These are phyloP conservation scores for Maccullochella peelii DNA, from an alignment of 2,113 vertebrate species.

Conservation along the genomic window DNA sequence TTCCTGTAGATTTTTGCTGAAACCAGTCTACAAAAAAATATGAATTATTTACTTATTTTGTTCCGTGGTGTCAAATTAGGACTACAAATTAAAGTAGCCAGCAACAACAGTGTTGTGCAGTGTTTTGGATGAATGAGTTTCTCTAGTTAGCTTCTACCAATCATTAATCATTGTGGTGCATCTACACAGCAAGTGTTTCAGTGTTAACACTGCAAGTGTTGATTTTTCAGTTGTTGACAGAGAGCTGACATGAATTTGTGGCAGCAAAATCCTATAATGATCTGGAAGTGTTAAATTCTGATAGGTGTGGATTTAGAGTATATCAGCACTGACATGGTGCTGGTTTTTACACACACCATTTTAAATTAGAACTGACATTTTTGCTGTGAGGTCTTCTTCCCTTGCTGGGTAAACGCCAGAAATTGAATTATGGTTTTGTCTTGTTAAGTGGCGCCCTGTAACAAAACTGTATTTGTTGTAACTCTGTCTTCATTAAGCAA, in stretches of 20 bases:
- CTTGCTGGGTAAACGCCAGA: background rate
- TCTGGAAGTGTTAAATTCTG: slow-evolving; percentile 11
- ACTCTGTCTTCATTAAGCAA: slow-evolving; percentile 9
- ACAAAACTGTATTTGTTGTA: slow-evolving; percentile 5
- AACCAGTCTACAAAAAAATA: background rate
- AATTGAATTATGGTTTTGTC: background rate
- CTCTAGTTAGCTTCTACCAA: background rate
- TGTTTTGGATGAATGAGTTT: background rate
- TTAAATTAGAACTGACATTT: slow-evolving; percentile 19
- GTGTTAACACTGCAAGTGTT: background rate
- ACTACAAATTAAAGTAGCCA: background rate
- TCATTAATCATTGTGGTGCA: background rate
- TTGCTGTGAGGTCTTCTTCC: background rate
- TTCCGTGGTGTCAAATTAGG: background rate
- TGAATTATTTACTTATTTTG: background rate
- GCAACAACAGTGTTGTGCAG: background rate
- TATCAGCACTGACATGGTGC: background rate
- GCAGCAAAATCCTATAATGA: background rate
- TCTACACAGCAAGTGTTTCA: background rate
- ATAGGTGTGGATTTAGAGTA: slow-evolving; percentile 25
- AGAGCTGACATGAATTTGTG: background rate
- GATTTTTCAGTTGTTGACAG: slow-evolving; percentile 8
- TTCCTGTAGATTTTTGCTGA: background rate
- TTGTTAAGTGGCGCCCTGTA: background rate
- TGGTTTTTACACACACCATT: background rate